A percentile compares a stretch with the other conserved stretches of the same genome.
phyloP scores from a whole-genome alignment of 2,797 vertebrate genomes.

The Protonibea diacanthus region DNA sequence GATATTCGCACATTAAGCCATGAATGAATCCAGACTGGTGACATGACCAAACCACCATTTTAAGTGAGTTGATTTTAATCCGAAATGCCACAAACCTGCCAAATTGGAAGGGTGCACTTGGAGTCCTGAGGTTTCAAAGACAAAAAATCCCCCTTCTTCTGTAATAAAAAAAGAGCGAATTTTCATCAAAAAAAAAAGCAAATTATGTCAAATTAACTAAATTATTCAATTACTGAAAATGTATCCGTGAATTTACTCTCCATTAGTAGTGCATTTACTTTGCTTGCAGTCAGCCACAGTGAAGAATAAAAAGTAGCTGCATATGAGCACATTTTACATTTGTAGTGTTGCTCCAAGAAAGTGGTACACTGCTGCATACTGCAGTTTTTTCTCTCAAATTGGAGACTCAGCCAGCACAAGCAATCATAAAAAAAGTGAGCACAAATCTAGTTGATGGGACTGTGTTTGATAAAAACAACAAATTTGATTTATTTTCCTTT shows the following conservation, averaged over 20 bases:
- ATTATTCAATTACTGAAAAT: constrained; percentile 2
- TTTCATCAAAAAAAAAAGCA: constrained; percentile 39
- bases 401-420: constrained; percentile 45
- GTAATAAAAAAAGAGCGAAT: constrained; percentile 39
- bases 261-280: constrained; percentile 22
- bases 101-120: constrained; percentile 40
- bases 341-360: constrained; percentile 54
- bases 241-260: constrained; percentile 36
- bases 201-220: constrained; percentile 23
- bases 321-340: constrained; percentile 52
- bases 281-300: constrained; percentile 53
- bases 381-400: constrained; percentile 51
- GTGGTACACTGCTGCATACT: constrained; percentile 34
- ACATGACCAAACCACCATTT: constrained; percentile 28
- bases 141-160: constrained; percentile 15
- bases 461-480: constrained; percentile 32
- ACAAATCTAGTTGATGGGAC: constrained; percentile 21
- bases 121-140: constrained; percentile 49
- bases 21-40: constrained; percentile 23
- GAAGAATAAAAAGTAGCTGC: constrained; percentile 56
- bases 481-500: constrained; percentile 34
- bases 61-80: constrained; percentile 41
- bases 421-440: constrained; percentile 17
- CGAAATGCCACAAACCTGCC: constrained; percentile 35
- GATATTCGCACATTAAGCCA: background rate